Conservation (phyloP, 2,113 vertebrate genomes). For the Scomber colias region DNA sequence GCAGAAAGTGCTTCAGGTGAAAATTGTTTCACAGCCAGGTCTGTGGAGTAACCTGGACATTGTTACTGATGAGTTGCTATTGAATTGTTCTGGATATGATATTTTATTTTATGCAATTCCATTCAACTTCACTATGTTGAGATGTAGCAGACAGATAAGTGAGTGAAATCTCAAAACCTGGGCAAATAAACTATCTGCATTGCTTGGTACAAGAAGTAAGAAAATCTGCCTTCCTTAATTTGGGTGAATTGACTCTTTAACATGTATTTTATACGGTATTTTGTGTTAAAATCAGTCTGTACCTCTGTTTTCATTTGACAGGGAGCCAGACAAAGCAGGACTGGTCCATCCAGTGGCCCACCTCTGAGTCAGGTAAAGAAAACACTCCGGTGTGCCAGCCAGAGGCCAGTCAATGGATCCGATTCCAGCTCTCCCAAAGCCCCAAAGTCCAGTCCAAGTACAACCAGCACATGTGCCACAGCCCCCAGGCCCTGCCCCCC, state of each 20-base stretch:
- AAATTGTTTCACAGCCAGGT: neutral
- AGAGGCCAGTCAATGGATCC: conserved; percentile 90
- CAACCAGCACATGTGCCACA: conserved; percentile 89
- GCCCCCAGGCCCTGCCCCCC: conserved; percentile 80
- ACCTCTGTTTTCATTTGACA: conserved; percentile 61
- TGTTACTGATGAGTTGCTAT: neutral
- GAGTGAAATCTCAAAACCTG: neutral
- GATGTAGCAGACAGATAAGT: neutral
- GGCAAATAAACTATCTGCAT: neutral
- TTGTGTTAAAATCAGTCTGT: neutral
- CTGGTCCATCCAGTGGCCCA: conserved; percentile 98
- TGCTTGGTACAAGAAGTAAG: too few species aligned
- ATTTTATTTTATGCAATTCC: neutral
- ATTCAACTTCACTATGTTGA: neutral
- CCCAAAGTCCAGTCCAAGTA: conserved; percentile 91
- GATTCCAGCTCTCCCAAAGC: conserved; percentile 91
- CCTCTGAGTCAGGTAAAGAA: conserved; percentile 92
- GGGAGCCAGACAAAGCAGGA: conserved; percentile 95
- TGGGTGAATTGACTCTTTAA: neutral
- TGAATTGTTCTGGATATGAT: neutral
- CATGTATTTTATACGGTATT: neutral
- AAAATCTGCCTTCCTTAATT: neutral
- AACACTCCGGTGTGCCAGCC: conserved; percentile 87
- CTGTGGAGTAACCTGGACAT: neutral
- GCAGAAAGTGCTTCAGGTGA: neutral